Evolutionary conservation across 2,888 invertebrate species (phyloP), one percentile per base, ranked within the genome.

Genomic region (Epinotia nisella): DNA sequence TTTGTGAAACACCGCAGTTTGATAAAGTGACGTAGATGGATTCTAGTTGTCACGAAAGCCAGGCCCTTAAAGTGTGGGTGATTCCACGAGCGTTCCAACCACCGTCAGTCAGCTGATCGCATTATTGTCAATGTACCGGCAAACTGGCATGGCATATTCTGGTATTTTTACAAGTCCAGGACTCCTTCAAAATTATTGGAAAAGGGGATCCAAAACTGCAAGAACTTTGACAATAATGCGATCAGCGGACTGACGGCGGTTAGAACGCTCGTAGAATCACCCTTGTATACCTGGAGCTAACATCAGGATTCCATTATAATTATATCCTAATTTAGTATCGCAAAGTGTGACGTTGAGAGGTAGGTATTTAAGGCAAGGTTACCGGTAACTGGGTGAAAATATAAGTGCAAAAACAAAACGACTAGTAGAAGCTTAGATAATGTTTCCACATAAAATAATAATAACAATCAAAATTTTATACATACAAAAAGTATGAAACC

Each of bases 291-390:
- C 2, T 10, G 19, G 17, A 51, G 29, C 5, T 51, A 51, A 35
- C 64, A 29, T 64, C 49, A 17, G 17, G 29, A 58, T 17, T 64
- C 35, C 24, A 13, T 64, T 35, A 64, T 29, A 49, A 13, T 64
- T 35, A 64, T 29, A 49, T 35, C 21, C 9, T 45, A 45, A 21
- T 45, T 45, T 58, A 58, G 21, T 61, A 61, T 41, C 21, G 21
- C 2, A 51, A 53, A 49, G 29, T 62, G 29, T 24, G n/a, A 17
- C n/a, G 5, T 15, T n/a, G 7, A 35, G 9, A 35, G 35, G n/a
- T 21, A 35, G 35, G n/a, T 21, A 17, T n/a, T 11, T 29, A 24
- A 10, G 5, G 9, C 15, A 15, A 13, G 2, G 9, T 17, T 7
- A 11, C 29, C 29, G 29, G 7, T 58, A 15, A 58, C 29, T 56